Evolutionary conservation across 2,113 vertebrate species (phyloP), one percentile per base, ranked within the genome.

Genomic region (Pteruthius melanotis): DNA sequence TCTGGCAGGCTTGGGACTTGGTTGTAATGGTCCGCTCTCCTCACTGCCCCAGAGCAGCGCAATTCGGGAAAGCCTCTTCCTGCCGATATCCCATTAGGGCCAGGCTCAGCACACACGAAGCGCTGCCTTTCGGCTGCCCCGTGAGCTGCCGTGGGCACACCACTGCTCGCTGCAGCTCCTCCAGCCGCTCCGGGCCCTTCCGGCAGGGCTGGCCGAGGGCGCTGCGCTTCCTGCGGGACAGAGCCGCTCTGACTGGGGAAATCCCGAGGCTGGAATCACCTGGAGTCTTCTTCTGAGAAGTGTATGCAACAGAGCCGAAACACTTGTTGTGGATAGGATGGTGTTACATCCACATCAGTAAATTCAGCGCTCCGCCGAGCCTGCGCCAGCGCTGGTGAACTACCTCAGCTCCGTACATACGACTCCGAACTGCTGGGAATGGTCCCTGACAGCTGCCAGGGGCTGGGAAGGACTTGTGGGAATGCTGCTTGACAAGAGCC

Each of bases 71-170:
- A 53, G 40, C 2, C 30, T 8, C 52, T 61, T 57, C 28, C 23
- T 33, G 28, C 40, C 7, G 6, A 1, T 23, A 30, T 49, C 10
- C 39, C 11, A 0, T 6, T 13, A 2, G 0, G 30, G 53, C n/a
- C 8, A 4, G 57, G n/a, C 45, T 23, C 37, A 6, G 22, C 13
- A 15, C 16, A 6, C 22, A 11, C 19, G 1, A 10, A 20, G 35
- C 16, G n/a, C 30, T 15, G 49, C 4, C 2, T 20, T 11, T 49
- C 33, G n/a, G 26, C 8, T 17, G 14, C 53, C 11, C 20, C 42
- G 10, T 11, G 15, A 40, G 10, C 42, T 33, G 49, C 40, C 30
- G 9, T 2, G 63, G 39, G 54, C 14, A 7, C 57, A 19, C 9
- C 19, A 16, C 11, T 0, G 7, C 15, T 10, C 0, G 0, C 35